phyloP scores from a whole-genome alignment of 2,797 vertebrate species.

The Champsocephalus esox region DNA sequence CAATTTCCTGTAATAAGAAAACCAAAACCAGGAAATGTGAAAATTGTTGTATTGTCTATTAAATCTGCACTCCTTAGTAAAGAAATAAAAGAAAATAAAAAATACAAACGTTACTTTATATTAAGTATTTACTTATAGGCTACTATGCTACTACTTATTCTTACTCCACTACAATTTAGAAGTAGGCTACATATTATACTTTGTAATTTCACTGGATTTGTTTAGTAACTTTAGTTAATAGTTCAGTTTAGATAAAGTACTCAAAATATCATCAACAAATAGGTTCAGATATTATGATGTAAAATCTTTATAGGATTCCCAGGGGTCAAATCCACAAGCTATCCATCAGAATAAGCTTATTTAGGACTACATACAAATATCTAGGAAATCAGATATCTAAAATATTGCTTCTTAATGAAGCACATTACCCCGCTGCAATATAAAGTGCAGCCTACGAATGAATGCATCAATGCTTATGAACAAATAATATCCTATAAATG shows the following conservation, averaged over 20 bases:
- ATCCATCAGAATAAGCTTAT: too few species aligned
- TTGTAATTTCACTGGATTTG: neutral
- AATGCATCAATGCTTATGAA: neutral
- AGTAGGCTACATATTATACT: neutral
- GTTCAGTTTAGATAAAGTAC: neutral
- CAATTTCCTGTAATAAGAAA: too few species aligned
- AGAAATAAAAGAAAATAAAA: too few species aligned
- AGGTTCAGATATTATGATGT: too few species aligned
- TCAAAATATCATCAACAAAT: too few species aligned
- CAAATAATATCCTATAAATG: neutral
- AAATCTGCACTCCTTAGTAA: too few species aligned
- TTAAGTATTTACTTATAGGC: too few species aligned
- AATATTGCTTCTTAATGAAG: neutral
- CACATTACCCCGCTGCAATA: neutral
- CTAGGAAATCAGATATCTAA: too few species aligned
- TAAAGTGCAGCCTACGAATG: neutral
- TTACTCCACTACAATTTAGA: neutral
- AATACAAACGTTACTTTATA: too few species aligned
- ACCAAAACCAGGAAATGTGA: too few species aligned
- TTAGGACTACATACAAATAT: too few species aligned
- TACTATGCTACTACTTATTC: neutral
- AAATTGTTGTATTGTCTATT: too few species aligned
- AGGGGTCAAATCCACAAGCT: neutral
- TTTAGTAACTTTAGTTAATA: neutral
- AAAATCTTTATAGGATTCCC: neutral